Conservation (phyloP, 2,888 invertebrate genomes). For the Periphyllus acericola region DNA sequence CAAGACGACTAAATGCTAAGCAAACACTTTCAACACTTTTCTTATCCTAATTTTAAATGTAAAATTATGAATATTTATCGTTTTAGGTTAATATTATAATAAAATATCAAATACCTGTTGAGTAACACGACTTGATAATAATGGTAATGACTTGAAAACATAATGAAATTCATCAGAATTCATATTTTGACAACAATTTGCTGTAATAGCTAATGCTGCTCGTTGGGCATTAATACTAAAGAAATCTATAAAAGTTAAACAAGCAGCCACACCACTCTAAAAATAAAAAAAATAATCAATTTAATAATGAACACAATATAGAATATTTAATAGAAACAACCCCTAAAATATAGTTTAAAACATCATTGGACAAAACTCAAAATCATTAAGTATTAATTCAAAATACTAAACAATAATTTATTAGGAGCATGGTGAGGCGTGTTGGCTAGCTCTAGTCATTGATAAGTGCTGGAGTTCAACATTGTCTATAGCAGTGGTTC, state of each 20-base stretch:
- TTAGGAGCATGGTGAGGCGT: too few species aligned
- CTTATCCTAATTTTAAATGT: conserved; percentile 75
- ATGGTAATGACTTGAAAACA: conserved; percentile 85
- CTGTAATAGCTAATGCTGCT: conserved; percentile 93
- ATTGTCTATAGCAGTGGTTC: too few species aligned
- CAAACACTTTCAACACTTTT: conserved; percentile 98
- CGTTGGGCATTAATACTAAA: conserved; percentile 98
- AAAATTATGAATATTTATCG: conserved; percentile 7
- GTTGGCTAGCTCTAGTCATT: too few species aligned
- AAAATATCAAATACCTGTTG: conserved; percentile 67
- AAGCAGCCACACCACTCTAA: conserved; percentile 94
- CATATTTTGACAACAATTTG: conserved; percentile 96
- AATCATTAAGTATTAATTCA: too few species aligned
- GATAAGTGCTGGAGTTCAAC: too few species aligned
- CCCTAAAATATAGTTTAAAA: too few species aligned
- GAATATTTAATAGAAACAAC: not conserved
- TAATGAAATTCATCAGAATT: conserved; percentile 94
- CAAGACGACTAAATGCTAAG: conserved; percentile 93
- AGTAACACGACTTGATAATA: conserved; percentile 78
- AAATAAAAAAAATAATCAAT: conserved; percentile 63
- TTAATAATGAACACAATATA: not conserved
- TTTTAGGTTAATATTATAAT: conserved; percentile 23
- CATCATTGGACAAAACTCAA: too few species aligned
- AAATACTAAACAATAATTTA: too few species aligned
- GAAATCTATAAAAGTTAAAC: conserved; percentile 96